Percentiles rank a stretch among this genome's conserved stretches.
Evolutionary conservation across 2,113 vertebrate species (phyloP).

Genomic region (Ariopsis seemanni): DNA sequence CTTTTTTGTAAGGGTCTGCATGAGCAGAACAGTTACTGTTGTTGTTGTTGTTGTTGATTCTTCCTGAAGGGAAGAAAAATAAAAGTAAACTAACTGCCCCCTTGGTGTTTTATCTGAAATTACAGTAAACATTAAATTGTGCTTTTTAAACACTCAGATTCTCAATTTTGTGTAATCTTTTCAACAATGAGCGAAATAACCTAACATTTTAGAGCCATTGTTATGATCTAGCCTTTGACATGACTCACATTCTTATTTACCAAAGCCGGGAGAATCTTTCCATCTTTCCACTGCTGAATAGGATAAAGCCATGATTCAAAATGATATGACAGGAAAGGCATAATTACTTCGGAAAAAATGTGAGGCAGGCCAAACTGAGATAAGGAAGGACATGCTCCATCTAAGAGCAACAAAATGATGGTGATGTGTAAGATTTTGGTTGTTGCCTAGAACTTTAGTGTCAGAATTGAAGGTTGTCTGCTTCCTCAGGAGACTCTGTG

Average conservation of each 20-base stretch:
- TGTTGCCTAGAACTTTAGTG: background rate
- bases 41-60: too few relatives aligned
- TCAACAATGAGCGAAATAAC: slow-evolving; percentile 6
- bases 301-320: slow-evolving; percentile 1
- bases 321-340: slow-evolving; percentile 15
- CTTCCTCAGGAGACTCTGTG: background rate
- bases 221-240: slow-evolving; percentile 34
- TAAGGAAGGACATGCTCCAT: background rate
- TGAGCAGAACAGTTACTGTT: background rate
- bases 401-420: background rate
- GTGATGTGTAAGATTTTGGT: background rate
- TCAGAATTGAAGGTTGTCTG: background rate
- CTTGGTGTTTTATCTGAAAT: slow-evolving; percentile 1
- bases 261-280: slow-evolving; percentile 10
- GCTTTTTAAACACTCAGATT: slow-evolving; percentile 21
- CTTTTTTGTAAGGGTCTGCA: background rate
- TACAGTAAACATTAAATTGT: background rate
- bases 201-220: slow-evolving; percentile 37
- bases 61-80: background rate
- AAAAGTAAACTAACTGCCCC: background rate
- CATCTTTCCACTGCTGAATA: background rate
- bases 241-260: slow-evolving; percentile 15
- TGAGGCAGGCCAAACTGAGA: background rate
- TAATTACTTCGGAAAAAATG: slow-evolving; percentile 10
- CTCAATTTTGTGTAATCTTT: background rate